Conservation (phyloP, 2,888 invertebrate species). For the Teinopalpus imperialis region DNA sequence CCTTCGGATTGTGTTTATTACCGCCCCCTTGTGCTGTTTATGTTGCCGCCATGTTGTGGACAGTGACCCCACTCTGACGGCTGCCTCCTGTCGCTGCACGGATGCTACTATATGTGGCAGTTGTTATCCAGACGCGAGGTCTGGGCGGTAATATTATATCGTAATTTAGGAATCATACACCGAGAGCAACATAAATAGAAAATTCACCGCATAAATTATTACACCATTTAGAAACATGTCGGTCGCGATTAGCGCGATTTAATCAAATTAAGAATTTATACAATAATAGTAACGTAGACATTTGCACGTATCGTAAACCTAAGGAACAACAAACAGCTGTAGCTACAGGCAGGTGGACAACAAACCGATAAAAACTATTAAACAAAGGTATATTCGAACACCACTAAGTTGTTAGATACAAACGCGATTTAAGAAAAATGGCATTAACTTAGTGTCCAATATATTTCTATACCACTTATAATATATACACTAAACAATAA, state of each 20-base stretch:
- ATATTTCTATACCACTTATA: slow-evolving; percentile 48
- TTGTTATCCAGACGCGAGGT: not conserved
- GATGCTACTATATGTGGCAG: too few relatives aligned
- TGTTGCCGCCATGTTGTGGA: too few relatives aligned
- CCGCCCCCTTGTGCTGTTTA: too few relatives aligned
- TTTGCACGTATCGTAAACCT: slow-evolving; percentile 10
- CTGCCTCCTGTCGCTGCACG: too few relatives aligned
- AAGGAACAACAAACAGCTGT: not conserved
- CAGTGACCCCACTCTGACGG: too few relatives aligned
- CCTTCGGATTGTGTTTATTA: too few relatives aligned
- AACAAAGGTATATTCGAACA: slow-evolving; percentile 67
- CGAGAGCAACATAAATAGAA: not conserved
- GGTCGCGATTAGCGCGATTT: slow-evolving; percentile 9
- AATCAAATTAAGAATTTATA: slow-evolving; percentile 5
- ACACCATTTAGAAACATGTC: not conserved
- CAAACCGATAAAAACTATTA: slow-evolving; percentile 12
- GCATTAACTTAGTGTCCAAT: slow-evolving; percentile 36
- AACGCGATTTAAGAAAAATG: slow-evolving; percentile 43
- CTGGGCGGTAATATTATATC: not conserved
- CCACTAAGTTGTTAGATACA: slow-evolving; percentile 71
- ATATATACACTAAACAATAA: slow-evolving; percentile 32
- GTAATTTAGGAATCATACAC: not conserved
- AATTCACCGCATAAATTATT: slow-evolving; percentile 1
- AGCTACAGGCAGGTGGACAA: not conserved
- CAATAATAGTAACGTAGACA: not conserved